phyloP scores from a whole-genome alignment of 2,888 invertebrate genomes.

The Dioctria linearis region DNA sequence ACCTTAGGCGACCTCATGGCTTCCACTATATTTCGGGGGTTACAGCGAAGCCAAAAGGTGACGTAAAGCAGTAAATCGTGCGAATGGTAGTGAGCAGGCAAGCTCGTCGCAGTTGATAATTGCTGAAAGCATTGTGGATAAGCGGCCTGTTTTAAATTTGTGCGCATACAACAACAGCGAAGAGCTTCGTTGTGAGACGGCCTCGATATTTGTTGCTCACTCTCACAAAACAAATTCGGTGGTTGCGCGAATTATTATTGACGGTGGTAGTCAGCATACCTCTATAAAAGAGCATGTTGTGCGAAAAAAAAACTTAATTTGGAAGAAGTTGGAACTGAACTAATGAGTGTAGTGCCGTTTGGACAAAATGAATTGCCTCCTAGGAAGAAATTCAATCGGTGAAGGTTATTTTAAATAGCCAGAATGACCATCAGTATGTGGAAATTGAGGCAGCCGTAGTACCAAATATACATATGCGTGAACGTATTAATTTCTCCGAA shows the following conservation, averaged over 20 bases:
- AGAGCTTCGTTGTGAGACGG: slow-evolving; percentile 27
- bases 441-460: slow-evolving; percentile 49
- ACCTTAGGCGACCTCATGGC: no score
- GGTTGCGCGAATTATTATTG: slow-evolving; percentile 32
- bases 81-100: neutral
- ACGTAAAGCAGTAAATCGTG: neutral
- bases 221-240: slow-evolving; percentile 2
- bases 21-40: neutral
- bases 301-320: slow-evolving; percentile 25
- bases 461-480: slow-evolving; percentile 35
- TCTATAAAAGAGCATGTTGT: neutral
- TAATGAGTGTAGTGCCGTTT: slow-evolving; percentile 48
- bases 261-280: neutral
- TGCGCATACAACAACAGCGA: neutral
- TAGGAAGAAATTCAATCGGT: slow-evolving; percentile 43
- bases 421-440: slow-evolving; percentile 45
- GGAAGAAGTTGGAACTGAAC: slow-evolving; percentile 41
- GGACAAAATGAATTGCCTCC: slow-evolving; percentile 50
- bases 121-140: no score
- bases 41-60: neutral
- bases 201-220: slow-evolving; percentile 30
- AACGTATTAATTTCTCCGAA: slow-evolving; percentile 12
- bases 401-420: slow-evolving; percentile 28
- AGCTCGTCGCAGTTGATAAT: neutral
- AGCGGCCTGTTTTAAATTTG: neutral